A percentile compares a stretch with the other conserved stretches of the same genome.
Evolutionary conservation across 2,113 vertebrate species (phyloP).

Genomic region (Phaethornis superciliosus): DNA sequence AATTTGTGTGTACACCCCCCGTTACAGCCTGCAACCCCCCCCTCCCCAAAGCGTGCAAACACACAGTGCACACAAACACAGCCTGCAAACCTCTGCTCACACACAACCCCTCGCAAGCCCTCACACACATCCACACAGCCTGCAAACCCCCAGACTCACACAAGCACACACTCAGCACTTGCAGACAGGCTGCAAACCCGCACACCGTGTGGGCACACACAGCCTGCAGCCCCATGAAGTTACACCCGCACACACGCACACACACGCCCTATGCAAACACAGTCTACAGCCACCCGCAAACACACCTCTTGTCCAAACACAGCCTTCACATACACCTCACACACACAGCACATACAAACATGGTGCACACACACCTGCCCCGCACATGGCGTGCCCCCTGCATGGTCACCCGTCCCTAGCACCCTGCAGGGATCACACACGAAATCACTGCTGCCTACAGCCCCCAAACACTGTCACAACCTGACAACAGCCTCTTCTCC

Average conservation of each 20-base stretch:
- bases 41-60: not conserved
- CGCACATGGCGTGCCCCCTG: not conserved
- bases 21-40: not conserved
- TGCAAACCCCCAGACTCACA: too few species aligned
- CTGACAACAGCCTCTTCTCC: not conserved
- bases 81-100: not conserved
- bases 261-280: too few species aligned
- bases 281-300: too few species aligned
- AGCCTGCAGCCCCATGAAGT: not conserved
- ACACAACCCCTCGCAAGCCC: not conserved
- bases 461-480: not conserved
- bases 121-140: too few species aligned
- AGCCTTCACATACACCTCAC: too few species aligned
- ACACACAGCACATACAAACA: not conserved
- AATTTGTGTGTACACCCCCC: not conserved
- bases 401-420: not conserved
- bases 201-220: not conserved
- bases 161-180: too few species aligned
- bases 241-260: too few species aligned
- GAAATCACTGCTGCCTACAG: not conserved
- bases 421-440: not conserved
- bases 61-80: not conserved
- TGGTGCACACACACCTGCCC: not conserved
- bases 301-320: too few species aligned
- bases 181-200: too few species aligned